These are phyloP conservation scores for Florisuga fusca DNA, from an alignment of 2,797 vertebrate species.

Conservation along the genomic window DNA sequence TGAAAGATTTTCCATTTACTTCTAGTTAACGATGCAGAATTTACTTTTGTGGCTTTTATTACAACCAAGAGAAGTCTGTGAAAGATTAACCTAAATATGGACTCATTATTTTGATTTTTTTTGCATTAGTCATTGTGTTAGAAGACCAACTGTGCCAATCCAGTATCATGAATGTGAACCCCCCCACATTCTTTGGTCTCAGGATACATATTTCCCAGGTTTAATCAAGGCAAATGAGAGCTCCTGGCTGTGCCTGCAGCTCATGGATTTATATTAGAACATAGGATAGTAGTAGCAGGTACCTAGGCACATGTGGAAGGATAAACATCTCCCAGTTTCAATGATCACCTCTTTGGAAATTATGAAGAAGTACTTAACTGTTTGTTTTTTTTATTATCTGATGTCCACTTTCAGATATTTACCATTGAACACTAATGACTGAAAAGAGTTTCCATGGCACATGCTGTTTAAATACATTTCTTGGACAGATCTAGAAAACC, in stretches of 20 bases:
- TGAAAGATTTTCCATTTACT: background rate
- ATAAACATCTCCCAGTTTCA: background rate
- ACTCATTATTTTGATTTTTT: background rate
- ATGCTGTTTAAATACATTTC: slow-evolving; percentile 47
- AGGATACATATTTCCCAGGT: background rate
- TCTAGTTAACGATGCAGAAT: background rate
- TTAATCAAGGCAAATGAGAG: background rate
- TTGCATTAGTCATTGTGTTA: accelerated
- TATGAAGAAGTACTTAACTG: background rate
- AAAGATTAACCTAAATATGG: background rate
- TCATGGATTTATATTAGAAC: background rate
- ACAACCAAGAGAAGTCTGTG: background rate
- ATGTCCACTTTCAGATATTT: background rate
- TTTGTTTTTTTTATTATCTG: background rate
- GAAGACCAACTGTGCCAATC: accelerated
- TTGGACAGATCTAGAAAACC: slow-evolving; percentile 19
- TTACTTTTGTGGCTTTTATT: background rate
- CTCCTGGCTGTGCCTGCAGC: background rate
- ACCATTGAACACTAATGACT: background rate
- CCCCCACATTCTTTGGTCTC: background rate
- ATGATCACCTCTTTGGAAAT: background rate
- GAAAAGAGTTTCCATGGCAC: background rate
- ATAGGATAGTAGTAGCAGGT: background rate
- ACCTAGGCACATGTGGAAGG: background rate
- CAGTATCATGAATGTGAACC: background rate